Evolutionary conservation across 2,113 vertebrate genomes (phyloP), one percentile per base, ranked within the genome.

Genomic region (Hymenochirus boettgeri): DNA sequence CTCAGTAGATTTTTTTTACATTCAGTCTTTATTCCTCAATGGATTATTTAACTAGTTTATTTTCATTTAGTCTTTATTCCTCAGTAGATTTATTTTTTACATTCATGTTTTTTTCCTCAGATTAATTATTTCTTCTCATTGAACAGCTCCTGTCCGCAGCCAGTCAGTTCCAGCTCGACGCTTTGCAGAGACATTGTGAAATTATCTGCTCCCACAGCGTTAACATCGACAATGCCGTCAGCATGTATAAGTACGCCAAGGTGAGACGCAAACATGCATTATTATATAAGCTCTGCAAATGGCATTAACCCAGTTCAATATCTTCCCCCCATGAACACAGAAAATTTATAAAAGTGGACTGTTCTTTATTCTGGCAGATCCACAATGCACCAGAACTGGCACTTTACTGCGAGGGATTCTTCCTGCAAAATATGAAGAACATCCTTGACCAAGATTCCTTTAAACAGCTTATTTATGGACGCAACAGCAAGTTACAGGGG

Each of bases 161-260:
- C 56, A 92, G 90, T 78, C 74, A 91, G 15, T 98, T 99, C 75
- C 93, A 95, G 79, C 80, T 99, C 75, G 85, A 86, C 0, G 86
- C 88, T 46, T 84, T 99, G 35, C 96, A 98, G 83, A 79, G 90
- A 72, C 92, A 97, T 82, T 98, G 96, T 62, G 96, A 98, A 77
- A 89, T 93, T 75, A 79, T 96, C 70, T 96, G 94, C 69, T 89
- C 95, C 62, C 88, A 86, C 72, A 89, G 81, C 55, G 94, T 98
- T 75, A 87, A 72, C 65, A 81, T 85, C 70, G 92, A 95, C 29
- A 96, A 91, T 18, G 92, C 91, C 0, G 91, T 97, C 46, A 86
- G 60, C 82, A 87, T 97, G 84, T 98, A 96, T 80, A 92, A 89
- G 76, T 93, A 91, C 0, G 94, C 96, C 53, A 98, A 97, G 94